phyloP scores from a whole-genome alignment of 2,797 vertebrate species.

The Lateolabrax maculatus region DNA sequence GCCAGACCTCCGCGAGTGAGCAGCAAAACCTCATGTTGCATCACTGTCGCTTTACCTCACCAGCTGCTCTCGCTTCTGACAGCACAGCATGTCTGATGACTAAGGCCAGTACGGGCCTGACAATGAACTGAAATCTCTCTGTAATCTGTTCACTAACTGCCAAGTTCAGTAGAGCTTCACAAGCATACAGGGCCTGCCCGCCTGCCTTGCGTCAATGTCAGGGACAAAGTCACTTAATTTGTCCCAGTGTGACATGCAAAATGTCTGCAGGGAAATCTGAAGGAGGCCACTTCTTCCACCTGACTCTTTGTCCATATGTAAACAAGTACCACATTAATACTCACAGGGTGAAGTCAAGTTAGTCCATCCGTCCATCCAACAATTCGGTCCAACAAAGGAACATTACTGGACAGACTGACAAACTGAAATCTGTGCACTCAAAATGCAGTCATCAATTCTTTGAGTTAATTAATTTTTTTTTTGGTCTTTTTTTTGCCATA shows the following conservation, averaged over 20 bases:
- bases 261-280: conserved; percentile 12
- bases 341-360: neutral
- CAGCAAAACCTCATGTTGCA: conserved; percentile 38
- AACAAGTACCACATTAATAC: neutral
- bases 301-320: conserved; percentile 3
- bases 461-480: no score
- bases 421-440: neutral
- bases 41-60: conserved; percentile 39
- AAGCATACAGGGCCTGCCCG: conserved; percentile 29
- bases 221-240: conserved; percentile 11
- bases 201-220: conserved; percentile 17
- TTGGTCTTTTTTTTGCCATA: no score
- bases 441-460: no score
- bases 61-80: conserved; percentile 44
- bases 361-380: neutral
- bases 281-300: neutral
- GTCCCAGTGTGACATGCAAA: conserved; percentile 29
- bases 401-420: no score
- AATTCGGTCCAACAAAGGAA: no score
- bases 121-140: conserved; percentile 49
- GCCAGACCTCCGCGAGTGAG: conserved; percentile 3
- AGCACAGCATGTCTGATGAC: conserved; percentile 53
- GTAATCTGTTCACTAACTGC: conserved; percentile 40
- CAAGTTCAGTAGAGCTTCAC: conserved; percentile 26
- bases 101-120: conserved; percentile 32